Evolutionary conservation across 2,113 vertebrate genomes (phyloP).

Genomic region (Phocoena sinus): DNA sequence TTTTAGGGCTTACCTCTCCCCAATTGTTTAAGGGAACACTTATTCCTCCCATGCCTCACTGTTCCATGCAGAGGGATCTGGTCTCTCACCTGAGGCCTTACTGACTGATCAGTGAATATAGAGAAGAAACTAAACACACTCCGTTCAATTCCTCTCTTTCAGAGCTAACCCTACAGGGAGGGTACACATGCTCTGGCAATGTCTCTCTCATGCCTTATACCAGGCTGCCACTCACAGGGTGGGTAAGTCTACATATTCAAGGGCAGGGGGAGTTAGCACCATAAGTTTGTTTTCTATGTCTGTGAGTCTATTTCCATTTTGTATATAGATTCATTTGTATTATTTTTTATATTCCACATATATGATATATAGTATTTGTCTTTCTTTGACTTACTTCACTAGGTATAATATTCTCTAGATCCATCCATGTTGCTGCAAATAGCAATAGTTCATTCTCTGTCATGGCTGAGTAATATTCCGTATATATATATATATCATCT

Average conservation of each 20-base stretch:
- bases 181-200: background rate
- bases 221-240: background rate
- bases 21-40: background rate
- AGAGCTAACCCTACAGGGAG: background rate
- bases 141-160: background rate
- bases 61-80: background rate
- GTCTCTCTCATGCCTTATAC: too few relatives aligned
- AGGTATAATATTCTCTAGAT: background rate
- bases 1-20: background rate
- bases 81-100: background rate
- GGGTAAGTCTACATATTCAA: background rate
- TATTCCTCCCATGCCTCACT: background rate
- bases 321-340: background rate
- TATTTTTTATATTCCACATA: background rate
- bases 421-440: background rate
- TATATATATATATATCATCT: too few relatives aligned
- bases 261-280: background rate
- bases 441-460: rapidly evolving
- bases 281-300: background rate
- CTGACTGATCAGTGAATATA: background rate
- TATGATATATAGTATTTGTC: too few relatives aligned
- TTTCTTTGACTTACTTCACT: background rate
- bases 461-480: background rate
- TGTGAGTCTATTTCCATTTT: background rate
- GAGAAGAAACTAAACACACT: background rate